Evolutionary conservation across 2,888 invertebrate genomes (phyloP), one percentile per base, ranked within the genome.

Genomic region (Ernsta delagoae): DNA sequence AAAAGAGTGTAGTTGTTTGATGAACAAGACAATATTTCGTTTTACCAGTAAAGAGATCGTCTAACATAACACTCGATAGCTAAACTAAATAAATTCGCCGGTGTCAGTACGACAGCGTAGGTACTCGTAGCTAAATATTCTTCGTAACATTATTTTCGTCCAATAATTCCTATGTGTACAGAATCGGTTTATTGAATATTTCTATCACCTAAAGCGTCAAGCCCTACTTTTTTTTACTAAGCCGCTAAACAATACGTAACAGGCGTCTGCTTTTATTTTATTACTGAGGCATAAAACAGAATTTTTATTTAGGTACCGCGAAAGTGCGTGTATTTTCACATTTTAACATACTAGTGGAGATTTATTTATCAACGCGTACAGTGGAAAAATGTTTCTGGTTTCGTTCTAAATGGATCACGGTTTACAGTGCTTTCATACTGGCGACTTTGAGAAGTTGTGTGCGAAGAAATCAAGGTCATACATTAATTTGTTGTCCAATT

Each of bases 331-430:
- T 64, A 59, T 69, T 63, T 69, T 64, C 63, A 64, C 69, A 48
- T 69, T 69, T 69, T 69, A 69, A 69, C 69, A 69, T 69, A n/a
- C n/a, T n/a, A 69, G 69, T 69, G 69, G 69, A 69, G 69, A 69
- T 69, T 69, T 69, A 69, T 69, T 69, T 69, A 69, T 69, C 69
- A 69, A 69, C 69, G 69, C 69, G 59, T 59, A 69, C 69, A 69
- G 53, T 69, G 63, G 69, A 69, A 69, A 69, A 69, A 69, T 69
- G 64, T 65, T 70, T 65, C 70, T 64, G 70, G 70, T 70, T 70
- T 70, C 65, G 64, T 54, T 73, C 75, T 75, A 76, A 78, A 78
- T 75, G 78, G 75, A 78, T 76, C 75, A 73, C 72, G 75, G 72
- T 72, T 73, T 70, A 62, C 68, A 68, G 69, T 59, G 41, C 63